Evolutionary conservation across 1,140 invertebrate species (phyloP).

Genomic region (Procambarus virginalis): DNA sequence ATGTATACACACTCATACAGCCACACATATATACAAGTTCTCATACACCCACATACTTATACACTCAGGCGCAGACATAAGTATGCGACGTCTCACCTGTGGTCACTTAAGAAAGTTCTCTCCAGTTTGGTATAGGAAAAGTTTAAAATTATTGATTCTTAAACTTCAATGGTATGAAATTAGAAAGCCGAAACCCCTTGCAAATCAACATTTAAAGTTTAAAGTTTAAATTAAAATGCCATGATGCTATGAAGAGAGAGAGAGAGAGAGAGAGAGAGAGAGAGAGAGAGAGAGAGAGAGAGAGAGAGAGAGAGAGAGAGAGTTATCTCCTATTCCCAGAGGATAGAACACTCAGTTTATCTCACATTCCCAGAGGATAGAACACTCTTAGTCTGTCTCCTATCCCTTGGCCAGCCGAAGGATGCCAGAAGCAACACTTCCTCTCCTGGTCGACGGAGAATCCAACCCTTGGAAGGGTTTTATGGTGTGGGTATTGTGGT

Average conservation of each 20-base stretch:
- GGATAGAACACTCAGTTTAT: too few species aligned
- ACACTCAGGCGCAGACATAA: neutral
- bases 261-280: conserved; percentile 10
- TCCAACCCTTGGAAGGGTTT: too few species aligned
- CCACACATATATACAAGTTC: neutral
- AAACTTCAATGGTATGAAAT: neutral
- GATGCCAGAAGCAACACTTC: too few species aligned
- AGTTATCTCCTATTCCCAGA: too few species aligned
- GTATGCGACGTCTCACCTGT: neutral
- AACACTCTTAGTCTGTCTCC: too few species aligned
- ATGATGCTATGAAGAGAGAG: neutral
- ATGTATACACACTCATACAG: neutral
- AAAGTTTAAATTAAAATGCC: neutral
- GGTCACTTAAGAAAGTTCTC: neutral
- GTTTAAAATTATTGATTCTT: conserved; percentile 1
- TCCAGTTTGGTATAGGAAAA: neutral
- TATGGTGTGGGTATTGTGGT: too few species aligned
- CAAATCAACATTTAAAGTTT: neutral
- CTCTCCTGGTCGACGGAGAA: too few species aligned
- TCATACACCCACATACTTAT: neutral
- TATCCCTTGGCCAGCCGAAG: too few species aligned
- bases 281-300: neutral
- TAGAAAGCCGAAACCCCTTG: neutral
- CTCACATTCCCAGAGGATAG: too few species aligned
- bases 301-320: conserved; percentile 3